Evolutionary conservation across 2,113 vertebrate genomes (phyloP).

Genomic region (Brachypodius melanocephalos): DNA sequence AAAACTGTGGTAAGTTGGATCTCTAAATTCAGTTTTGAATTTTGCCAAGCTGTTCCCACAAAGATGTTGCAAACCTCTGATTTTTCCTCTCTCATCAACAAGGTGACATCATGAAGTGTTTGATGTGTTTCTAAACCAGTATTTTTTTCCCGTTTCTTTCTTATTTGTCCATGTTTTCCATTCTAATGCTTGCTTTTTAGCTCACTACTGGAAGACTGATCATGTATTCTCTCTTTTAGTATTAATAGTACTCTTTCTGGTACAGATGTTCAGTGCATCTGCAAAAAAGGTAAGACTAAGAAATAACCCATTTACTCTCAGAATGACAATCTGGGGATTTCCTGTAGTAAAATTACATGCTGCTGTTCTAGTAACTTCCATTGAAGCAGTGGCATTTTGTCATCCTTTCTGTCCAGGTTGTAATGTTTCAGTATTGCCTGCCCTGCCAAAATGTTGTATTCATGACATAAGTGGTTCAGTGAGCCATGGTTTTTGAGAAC

Average conservation of each 20-base stretch:
- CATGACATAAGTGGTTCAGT: not conserved
- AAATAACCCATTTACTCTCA: not conserved
- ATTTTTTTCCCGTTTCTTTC: not conserved
- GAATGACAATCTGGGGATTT: slow-evolving; percentile 13
- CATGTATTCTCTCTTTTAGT: not conserved
- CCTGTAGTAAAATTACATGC: not conserved
- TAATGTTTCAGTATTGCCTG: not conserved
- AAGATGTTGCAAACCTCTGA: not conserved
- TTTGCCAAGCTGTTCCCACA: not conserved
- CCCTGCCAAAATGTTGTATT: not conserved
- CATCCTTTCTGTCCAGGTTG: not conserved
- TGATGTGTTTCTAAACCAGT: not conserved
- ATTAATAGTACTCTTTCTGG: not conserved
- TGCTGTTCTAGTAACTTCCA: not conserved
- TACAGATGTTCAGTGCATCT: not conserved
- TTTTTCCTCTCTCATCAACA: not conserved
- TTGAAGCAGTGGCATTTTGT: not conserved
- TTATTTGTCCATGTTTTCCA: not conserved
- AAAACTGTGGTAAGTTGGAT: not conserved
- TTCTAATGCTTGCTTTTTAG: not conserved
- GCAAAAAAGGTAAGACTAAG: not conserved
- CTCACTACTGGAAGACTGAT: not conserved
- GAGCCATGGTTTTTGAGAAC: not conserved
- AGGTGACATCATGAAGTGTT: not conserved
- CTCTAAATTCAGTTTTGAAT: not conserved